phyloP scores from a whole-genome alignment of 2,797 vertebrate species.

The Hyperoplus immaculatus region DNA sequence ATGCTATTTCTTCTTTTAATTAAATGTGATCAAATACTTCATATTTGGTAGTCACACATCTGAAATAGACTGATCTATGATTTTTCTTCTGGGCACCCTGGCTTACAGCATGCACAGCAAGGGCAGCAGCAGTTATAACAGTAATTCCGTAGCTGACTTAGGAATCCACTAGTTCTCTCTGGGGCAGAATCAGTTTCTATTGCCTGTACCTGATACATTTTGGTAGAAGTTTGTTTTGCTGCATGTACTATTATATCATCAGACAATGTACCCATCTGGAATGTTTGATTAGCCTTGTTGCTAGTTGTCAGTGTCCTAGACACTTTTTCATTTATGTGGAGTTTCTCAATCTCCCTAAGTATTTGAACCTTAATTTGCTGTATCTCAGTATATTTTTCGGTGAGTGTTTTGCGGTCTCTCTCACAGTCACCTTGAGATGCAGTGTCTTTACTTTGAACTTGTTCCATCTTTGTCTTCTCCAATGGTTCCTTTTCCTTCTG shows the following conservation, averaged over 20 bases:
- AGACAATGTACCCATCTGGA: background rate
- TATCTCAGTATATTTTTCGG: conserved; percentile 64
- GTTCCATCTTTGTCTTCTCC: conserved; percentile 32
- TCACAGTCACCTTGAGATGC: conserved; percentile 20
- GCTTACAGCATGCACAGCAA: conserved; percentile 49
- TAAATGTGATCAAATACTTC: background rate
- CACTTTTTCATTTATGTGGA: conserved; percentile 18
- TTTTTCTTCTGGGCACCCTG: conserved; percentile 16
- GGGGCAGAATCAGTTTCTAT: background rate
- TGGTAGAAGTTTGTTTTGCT: background rate
- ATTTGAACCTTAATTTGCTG: conserved; percentile 48
- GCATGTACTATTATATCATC: background rate
- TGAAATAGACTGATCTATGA: background rate
- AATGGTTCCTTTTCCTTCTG: conserved; percentile 54
- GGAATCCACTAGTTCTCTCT: conserved; percentile 36
- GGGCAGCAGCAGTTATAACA: conserved; percentile 65
- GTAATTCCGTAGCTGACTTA: conserved; percentile 55
- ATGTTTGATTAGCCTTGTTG: conserved; percentile 60
- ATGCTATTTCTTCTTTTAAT: background rate
- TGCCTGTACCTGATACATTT: background rate
- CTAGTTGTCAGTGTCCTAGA: conserved; percentile 13
- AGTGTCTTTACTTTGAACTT: background rate
- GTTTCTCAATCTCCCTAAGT: conserved; percentile 55
- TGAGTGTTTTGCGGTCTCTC: conserved; percentile 11
- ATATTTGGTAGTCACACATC: background rate